Conservation (phyloP, 2,888 invertebrate species). For the Phalera bucephala region DNA sequence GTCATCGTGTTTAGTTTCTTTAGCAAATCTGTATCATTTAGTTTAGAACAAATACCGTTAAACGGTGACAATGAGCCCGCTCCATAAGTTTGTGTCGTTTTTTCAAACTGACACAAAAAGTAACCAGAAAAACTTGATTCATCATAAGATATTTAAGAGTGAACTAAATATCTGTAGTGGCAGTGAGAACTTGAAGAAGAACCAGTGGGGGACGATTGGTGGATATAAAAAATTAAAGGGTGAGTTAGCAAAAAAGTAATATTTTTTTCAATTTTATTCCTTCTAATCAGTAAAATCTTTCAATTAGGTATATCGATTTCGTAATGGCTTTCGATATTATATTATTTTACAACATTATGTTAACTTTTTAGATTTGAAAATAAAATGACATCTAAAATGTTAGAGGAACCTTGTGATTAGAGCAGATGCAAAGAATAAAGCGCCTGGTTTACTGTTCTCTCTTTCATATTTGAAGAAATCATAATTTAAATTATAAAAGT, state of each 20-base stretch:
- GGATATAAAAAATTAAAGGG: conserved; percentile 73
- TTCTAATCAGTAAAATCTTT: too few species aligned
- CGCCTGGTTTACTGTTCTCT: too few species aligned
- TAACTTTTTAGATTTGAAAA: too few species aligned
- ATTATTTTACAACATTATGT: not conserved
- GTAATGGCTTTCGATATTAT: not conserved
- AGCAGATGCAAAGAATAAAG: too few species aligned
- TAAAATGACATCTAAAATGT: too few species aligned
- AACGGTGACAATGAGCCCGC: conserved; percentile 77
- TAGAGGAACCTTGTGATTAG: too few species aligned
- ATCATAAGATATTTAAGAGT: conserved; percentile 83
- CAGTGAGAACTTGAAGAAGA: conserved; percentile 72
- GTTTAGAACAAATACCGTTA: conserved; percentile 5
- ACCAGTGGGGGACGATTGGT: conserved; percentile 79
- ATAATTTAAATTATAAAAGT: too few species aligned
- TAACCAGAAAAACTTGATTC: conserved; percentile 63
- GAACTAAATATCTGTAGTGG: conserved; percentile 74
- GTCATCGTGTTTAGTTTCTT: not conserved
- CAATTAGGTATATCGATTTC: not conserved
- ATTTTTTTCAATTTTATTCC: too few species aligned
- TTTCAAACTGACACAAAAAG: conserved; percentile 82
- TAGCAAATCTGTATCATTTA: conserved; percentile 1
- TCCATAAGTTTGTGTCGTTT: conserved; percentile 84
- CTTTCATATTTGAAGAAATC: too few species aligned
- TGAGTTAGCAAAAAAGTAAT: too few species aligned